A percentile compares a stretch with the other conserved stretches of the same genome.
Conservation (phyloP, 2,113 vertebrate species). For the Pollimyrus isidori region DNA sequence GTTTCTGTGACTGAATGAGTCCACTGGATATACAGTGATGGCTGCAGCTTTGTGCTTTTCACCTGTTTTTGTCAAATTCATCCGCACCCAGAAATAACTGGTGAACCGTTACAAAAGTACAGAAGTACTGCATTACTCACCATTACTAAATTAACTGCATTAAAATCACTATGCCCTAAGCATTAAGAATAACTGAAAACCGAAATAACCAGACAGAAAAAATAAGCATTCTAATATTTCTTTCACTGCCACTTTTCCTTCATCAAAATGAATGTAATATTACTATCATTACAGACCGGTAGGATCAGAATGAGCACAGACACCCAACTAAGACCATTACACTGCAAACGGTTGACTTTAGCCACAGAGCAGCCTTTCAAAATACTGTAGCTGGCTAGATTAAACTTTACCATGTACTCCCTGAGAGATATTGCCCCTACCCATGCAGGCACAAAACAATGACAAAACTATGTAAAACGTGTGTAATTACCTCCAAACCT, state of each 20-base stretch:
- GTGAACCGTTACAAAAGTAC: background rate
- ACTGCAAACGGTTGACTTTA: background rate
- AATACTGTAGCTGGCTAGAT: background rate
- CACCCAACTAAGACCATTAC: background rate
- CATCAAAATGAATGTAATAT: background rate
- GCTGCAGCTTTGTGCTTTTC: background rate
- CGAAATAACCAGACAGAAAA: background rate
- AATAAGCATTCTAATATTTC: background rate
- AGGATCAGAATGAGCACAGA: background rate
- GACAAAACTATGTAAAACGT: background rate
- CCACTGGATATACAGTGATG: background rate
- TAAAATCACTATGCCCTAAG: background rate
- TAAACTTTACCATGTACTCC: background rate
- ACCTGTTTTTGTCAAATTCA: background rate
- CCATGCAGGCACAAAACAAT: background rate
- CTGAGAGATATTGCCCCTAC: background rate
- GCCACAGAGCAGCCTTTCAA: background rate
- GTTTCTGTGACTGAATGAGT: background rate
- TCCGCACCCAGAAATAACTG: background rate
- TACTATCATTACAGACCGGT: background rate
- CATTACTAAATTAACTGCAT: background rate
- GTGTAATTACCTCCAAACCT: constrained; percentile 77
- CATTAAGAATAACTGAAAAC: background rate
- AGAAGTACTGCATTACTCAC: background rate
- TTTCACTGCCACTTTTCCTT: background rate